These are phyloP conservation scores for Hemibagrus guttatus DNA, from an alignment of 2,797 vertebrate genomes.

Conservation along the genomic window DNA sequence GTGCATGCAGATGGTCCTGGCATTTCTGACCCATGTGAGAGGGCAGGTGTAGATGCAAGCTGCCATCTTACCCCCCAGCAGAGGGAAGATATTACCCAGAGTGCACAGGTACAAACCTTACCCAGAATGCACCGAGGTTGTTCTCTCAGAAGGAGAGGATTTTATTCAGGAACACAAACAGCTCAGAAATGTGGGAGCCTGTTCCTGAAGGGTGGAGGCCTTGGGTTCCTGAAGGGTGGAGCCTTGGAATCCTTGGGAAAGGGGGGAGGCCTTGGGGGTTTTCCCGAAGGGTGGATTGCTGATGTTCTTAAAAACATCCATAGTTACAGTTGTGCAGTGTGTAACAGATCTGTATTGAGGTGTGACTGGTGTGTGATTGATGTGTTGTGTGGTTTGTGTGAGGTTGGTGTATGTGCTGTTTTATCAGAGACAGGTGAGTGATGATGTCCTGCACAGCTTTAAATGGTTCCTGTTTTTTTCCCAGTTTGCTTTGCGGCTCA, in stretches of 20 bases:
- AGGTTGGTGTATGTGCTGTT: not conserved
- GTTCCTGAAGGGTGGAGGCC: not conserved
- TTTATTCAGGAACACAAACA: not conserved
- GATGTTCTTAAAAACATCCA: not conserved
- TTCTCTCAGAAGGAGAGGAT: not conserved
- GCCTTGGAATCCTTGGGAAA: too few relatives aligned
- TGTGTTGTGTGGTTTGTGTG: not conserved
- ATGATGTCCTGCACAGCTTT: not conserved
- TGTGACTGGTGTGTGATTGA: not conserved
- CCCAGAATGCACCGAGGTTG: constrained; percentile 86
- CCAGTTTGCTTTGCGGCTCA: constrained; percentile 88
- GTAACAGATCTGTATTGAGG: not conserved
- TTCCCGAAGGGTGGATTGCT: not conserved
- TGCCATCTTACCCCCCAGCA: constrained; percentile 85
- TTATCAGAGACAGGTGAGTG: not conserved
- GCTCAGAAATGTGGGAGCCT: not conserved
- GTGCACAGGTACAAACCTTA: constrained; percentile 94
- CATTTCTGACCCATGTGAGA: constrained; percentile 96
- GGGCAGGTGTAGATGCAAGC: constrained; percentile 85
- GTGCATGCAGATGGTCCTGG: constrained; percentile 88
- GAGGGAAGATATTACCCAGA: constrained; percentile 94
- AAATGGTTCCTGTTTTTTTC: constrained; percentile 33
- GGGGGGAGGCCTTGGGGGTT: too few relatives aligned
- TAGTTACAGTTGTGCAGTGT: not conserved
- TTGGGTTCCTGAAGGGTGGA: too few relatives aligned